These are phyloP conservation scores for Andrena camellia DNA, from an alignment of 2,888 invertebrate genomes.

Conservation along the genomic window DNA sequence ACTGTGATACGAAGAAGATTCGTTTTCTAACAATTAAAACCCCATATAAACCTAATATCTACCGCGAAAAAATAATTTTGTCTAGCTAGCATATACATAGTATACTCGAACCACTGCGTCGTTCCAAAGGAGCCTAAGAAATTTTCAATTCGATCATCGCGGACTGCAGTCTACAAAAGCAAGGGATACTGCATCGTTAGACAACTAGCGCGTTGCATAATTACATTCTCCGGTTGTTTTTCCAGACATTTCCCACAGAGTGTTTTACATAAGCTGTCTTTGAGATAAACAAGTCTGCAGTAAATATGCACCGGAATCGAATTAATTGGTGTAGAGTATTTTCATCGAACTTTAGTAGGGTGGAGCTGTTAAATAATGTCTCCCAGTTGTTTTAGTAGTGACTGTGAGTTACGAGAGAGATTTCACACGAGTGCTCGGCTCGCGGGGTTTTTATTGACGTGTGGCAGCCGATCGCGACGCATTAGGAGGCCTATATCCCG, in stretches of 20 bases:
- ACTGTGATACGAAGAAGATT: no score
- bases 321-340: no score
- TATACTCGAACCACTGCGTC: no score
- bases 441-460: conserved; percentile 47
- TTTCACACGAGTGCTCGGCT: conserved; percentile 27
- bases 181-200: conserved; percentile 4
- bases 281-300: conserved; percentile 37
- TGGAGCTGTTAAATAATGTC: no score
- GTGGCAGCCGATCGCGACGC: conserved; percentile 49
- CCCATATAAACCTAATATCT: no score
- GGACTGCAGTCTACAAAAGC: background rate
- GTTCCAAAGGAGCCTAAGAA: background rate
- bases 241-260: conserved; percentile 7
- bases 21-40: no score
- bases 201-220: background rate
- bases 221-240: conserved; percentile 16
- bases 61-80: no score
- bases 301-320: background rate
- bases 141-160: background rate
- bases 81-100: no score
- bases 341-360: no score
- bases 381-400: no score
- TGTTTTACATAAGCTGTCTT: conserved; percentile 23
- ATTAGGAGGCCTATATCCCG: conserved; percentile 40
- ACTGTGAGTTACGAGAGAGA: background rate